phyloP scores from a whole-genome alignment of 2,113 vertebrate species.

The Anser cygnoides region DNA sequence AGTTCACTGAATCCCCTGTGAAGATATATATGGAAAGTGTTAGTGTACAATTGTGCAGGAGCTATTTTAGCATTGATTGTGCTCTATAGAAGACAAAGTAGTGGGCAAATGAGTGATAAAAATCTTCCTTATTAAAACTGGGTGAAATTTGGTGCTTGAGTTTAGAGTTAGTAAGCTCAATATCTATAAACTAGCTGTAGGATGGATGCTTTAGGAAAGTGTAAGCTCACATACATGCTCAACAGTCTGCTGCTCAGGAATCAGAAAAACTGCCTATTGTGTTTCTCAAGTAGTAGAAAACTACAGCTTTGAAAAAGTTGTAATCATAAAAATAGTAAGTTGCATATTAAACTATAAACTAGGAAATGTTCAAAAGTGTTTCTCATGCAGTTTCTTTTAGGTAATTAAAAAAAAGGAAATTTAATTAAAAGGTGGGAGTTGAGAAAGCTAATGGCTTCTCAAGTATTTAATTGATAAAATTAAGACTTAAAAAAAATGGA shows the following conservation, averaged over 20 bases:
- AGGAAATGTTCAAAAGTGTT: neutral
- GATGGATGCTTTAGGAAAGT: neutral
- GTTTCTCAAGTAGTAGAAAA: neutral
- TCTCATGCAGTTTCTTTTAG: accelerated
- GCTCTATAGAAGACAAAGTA: neutral
- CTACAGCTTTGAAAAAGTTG: neutral
- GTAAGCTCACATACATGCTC: too few relatives aligned
- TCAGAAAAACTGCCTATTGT: neutral
- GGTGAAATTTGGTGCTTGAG: neutral
- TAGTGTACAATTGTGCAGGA: neutral
- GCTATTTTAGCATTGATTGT: neutral
- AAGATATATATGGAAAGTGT: neutral
- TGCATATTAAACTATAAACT: neutral
- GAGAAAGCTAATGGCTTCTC: neutral
- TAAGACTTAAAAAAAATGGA: neutral
- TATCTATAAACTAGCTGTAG: neutral
- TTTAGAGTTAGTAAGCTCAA: neutral
- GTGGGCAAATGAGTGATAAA: neutral
- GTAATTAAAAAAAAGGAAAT: neutral
- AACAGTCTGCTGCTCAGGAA: neutral
- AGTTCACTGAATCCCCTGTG: neutral
- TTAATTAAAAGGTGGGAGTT: neutral
- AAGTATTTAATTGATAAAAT: neutral
- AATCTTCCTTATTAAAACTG: neutral
- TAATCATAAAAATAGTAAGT: neutral